Base-by-base conservation (phyloP, 30 jellyfish, hydroid and myxozoan genomes). In the Aurelia sp. region DNA sequence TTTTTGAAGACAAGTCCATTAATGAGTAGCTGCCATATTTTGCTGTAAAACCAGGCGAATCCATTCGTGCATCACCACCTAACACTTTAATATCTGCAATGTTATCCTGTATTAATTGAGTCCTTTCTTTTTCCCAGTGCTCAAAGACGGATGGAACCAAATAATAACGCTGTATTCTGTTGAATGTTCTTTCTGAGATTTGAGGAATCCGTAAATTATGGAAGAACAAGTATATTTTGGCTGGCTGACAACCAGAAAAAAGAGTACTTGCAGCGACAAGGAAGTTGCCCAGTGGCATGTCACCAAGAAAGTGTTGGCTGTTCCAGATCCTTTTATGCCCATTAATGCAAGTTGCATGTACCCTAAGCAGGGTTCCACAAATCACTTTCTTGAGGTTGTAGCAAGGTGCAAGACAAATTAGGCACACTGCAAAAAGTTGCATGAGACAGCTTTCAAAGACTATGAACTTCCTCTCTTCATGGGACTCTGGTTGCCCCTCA, bases 31-130 rank as follows among this genome's bases (percentile, higher is more conserved):
- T 44, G n/a, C 86, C 86, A 58, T 76, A 76, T 59, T 76, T 76
- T 58, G 86, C 86, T 17, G 86, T 22, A 76, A 55, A 74, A n/a
- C 86, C 86, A n/a, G 86, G 86, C 5, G 76, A 57, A 62, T 76
- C 76, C 76, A 57, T 57, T 48, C 76, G 22, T 21, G 76, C 86
- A 57, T 76, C 86, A 30, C 86, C 76, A 59, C 86, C 86, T 33
- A 76, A 41, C 11, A 59, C 76, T 48, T 58, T 58, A 0, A 58
- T 20, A 58, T 58, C 16, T 20, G 11, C 27, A 4, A 11, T 58
- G 27, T 20, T 58, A 20, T 58, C 13, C 11, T 40, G 11, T 40
- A 58, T 58, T 20, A 58, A 58, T 20, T 58, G 21, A 40, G 16
- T 16, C 67, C 27, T 58, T 58, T 58, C 67, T 58, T 58, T 3